Evolutionary conservation across 2,797 vertebrate species (phyloP).

Genomic region (Thunnus albacares): DNA sequence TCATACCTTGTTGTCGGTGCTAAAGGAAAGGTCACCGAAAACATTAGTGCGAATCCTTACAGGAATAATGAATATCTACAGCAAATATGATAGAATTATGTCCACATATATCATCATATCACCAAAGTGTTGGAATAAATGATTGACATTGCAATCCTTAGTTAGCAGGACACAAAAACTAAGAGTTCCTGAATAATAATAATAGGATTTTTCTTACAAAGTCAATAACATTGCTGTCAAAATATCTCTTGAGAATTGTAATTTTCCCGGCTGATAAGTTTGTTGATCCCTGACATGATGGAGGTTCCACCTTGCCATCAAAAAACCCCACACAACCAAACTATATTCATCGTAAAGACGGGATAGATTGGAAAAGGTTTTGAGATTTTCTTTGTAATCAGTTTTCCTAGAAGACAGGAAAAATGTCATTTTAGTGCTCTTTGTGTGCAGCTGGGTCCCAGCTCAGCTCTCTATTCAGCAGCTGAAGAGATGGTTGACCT

Average conservation of each 20-base stretch:
- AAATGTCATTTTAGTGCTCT: conserved; percentile 33
- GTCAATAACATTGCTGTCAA: not conserved
- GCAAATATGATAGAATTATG: not conserved
- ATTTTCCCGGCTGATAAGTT: not conserved
- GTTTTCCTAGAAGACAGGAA: conserved; percentile 26
- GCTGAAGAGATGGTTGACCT: conserved; percentile 42
- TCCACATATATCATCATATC: not conserved
- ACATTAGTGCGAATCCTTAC: too few relatives aligned
- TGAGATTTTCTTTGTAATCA: conserved; percentile 39
- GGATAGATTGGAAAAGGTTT: conserved; percentile 14
- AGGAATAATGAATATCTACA: not conserved
- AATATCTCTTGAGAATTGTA: not conserved
- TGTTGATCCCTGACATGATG: not conserved
- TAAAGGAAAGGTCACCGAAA: not conserved
- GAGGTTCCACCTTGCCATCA: not conserved
- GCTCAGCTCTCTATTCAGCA: conserved; percentile 37
- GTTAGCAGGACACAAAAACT: too few relatives aligned
- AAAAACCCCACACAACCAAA: not conserved
- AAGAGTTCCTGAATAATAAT: too few relatives aligned
- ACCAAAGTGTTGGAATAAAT: too few relatives aligned
- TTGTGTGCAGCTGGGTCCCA: conserved; percentile 55
- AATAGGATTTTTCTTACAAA: too few relatives aligned
- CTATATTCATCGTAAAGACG: conserved; percentile 15
- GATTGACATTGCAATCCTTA: too few relatives aligned
- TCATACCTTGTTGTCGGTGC: not conserved